These are phyloP conservation scores for Haplochromis burtoni DNA, from an alignment of 2,113 vertebrate genomes.

Conservation along the genomic window DNA sequence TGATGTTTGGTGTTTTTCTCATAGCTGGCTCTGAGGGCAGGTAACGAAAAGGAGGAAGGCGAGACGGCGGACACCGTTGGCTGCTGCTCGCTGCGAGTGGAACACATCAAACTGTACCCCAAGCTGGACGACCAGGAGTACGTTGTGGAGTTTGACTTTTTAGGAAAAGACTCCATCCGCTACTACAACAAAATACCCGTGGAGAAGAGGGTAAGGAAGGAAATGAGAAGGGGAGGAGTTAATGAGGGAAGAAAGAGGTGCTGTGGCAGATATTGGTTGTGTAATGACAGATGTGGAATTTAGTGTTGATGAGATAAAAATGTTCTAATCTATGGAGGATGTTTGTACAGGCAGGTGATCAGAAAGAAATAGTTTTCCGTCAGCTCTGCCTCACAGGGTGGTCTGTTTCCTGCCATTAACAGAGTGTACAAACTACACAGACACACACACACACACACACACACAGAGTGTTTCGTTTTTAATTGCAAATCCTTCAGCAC, in stretches of 20 bases:
- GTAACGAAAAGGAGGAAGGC: slow-evolving; percentile 96
- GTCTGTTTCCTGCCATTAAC: slow-evolving; percentile 56
- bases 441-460: not conserved
- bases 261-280: not conserved
- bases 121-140: slow-evolving; percentile 91
- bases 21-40: slow-evolving; percentile 91
- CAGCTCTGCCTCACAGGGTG: slow-evolving; percentile 33
- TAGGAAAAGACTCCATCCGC: slow-evolving; percentile 95
- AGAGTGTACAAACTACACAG: not conserved
- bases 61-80: slow-evolving; percentile 95
- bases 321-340: slow-evolving; percentile 15
- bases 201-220: slow-evolving; percentile 88
- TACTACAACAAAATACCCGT: slow-evolving; percentile 98
- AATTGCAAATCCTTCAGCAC: not conserved
- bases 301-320: not conserved
- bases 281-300: not conserved
- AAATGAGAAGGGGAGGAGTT: not conserved
- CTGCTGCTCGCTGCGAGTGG: slow-evolving; percentile 92
- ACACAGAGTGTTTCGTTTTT: not conserved
- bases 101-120: slow-evolving; percentile 88
- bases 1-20: not conserved
- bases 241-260: not conserved
- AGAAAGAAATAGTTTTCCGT: slow-evolving; percentile 37
- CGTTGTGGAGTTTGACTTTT: slow-evolving; percentile 95
- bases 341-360: slow-evolving; percentile 59